phyloP scores from a whole-genome alignment of 2,888 invertebrate species.

The Thelaira solivaga region DNA sequence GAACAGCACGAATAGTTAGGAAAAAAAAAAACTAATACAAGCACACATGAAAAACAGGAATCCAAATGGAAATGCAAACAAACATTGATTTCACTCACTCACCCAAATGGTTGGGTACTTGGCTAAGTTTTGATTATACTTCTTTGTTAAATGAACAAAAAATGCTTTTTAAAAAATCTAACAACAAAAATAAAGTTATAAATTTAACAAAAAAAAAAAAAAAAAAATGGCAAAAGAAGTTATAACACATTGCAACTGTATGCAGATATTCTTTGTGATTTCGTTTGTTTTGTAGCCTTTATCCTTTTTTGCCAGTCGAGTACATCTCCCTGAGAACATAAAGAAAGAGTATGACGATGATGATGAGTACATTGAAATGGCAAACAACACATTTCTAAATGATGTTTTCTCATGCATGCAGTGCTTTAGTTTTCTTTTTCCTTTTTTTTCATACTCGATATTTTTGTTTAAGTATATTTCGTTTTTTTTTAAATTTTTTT shows the following conservation, averaged over 20 bases:
- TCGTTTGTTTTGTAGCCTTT: constrained; percentile 13
- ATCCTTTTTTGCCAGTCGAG: constrained; percentile 20
- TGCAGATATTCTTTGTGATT: constrained; percentile 36
- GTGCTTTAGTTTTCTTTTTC: constrained; percentile 32
- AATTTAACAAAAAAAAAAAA: not conserved
- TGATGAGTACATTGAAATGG: constrained; percentile 40
- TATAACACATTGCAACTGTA: constrained; percentile 37
- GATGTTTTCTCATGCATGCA: constrained; percentile 47
- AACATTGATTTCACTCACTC: constrained; percentile 53
- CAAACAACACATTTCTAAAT: constrained; percentile 51
- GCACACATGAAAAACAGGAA: not conserved
- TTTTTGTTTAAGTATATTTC: constrained; percentile 20
- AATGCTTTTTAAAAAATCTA: constrained; percentile 14
- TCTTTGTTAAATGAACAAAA: constrained; percentile 21
- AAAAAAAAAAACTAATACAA: not conserved
- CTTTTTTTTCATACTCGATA: not conserved
- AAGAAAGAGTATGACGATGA: not conserved
- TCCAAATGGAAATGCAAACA: constrained; percentile 38
- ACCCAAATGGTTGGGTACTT: constrained; percentile 42
- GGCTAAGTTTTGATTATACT: constrained; percentile 36
- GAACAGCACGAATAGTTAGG: not conserved
- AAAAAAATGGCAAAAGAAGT: not conserved
- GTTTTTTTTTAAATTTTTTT: too few species aligned
- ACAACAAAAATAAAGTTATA: not conserved
- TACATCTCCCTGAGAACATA: constrained; percentile 31